Evolutionary conservation across 2,113 vertebrate genomes (phyloP).

Genomic region (Psittacula cyanocephala): DNA sequence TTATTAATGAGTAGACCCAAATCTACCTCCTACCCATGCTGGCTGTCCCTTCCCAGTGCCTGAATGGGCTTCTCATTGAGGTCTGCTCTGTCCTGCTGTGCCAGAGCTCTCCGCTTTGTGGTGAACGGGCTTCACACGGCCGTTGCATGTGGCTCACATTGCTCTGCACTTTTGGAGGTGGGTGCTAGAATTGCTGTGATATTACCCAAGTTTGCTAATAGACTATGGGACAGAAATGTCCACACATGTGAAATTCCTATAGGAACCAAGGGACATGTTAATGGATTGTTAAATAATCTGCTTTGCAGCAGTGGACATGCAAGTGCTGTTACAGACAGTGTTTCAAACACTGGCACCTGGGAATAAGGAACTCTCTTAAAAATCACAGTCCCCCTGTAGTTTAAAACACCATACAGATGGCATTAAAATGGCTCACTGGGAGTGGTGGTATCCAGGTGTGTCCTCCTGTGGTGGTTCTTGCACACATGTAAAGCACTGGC

Average conservation of each 20-base stretch:
- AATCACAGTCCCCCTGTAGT: background rate
- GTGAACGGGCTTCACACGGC: background rate
- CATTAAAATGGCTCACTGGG: background rate
- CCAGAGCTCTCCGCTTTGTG: background rate
- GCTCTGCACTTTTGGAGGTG: background rate
- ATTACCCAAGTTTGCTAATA: background rate
- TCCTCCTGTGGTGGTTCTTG: background rate
- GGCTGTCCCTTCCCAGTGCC: background rate
- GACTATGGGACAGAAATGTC: background rate
- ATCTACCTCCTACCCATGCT: background rate
- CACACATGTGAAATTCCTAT: background rate
- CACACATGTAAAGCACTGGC: background rate
- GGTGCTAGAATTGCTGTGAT: background rate
- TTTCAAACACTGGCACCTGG: background rate
- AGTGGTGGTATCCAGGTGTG: background rate
- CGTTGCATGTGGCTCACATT: accelerated
- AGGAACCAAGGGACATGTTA: background rate
- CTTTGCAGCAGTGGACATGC: background rate
- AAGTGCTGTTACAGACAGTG: background rate
- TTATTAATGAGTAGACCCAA: background rate
- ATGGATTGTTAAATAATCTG: background rate
- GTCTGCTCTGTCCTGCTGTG: background rate
- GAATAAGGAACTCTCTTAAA: background rate
- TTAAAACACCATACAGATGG: background rate
- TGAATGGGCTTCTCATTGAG: background rate